Base-by-base conservation (phyloP, 2,113 vertebrate genomes). In the Scomber colias region DNA sequence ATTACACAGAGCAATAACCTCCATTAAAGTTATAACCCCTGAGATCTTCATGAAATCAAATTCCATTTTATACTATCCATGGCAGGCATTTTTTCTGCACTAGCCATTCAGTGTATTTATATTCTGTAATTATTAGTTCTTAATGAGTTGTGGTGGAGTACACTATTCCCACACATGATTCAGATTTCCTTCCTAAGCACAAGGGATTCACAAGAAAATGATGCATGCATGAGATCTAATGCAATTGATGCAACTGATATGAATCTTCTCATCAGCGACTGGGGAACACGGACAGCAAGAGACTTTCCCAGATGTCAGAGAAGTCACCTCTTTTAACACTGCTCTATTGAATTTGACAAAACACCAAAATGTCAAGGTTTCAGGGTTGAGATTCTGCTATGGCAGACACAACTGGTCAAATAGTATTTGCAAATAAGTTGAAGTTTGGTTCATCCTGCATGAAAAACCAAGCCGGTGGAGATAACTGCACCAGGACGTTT, bases 301-400 rank as follows among this genome's bases (percentile, higher is more conserved):
- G 6, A 46, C 16, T 69, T 30, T 3, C 21, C 3, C 45, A 24
- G 15, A 50, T 31, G 1, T 21, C 49, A 2, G 6, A 60, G 54
- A 13, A 16, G 21, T 35, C 40, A 9, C 14, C 11, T 71, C n/a
- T 31, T 54, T 12, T 16, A 31, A 40, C 35, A 40, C 6, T 40
- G 9, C 11, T 35, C n/a, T 10, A 30, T 13, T 35, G 3, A 44
- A 13, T 62, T 48, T 8, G 10, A 56, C 16, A 53, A 8, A 59
- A 60, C 69, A 54, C 60, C 51, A 59, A 77, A 81, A 81, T 74
- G 69, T 49, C 68, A 81, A 75, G 67, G 56, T 57, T 77, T 77
- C 56, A 72, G 62, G 24, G 62, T 63, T 49, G 27, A 61, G 48
- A 54, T 53, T 40, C 54, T 65, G 72, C 72, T 55, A 60, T 59